phyloP scores from a whole-genome alignment of 2,888 invertebrate species.

The Myopa testacea region DNA sequence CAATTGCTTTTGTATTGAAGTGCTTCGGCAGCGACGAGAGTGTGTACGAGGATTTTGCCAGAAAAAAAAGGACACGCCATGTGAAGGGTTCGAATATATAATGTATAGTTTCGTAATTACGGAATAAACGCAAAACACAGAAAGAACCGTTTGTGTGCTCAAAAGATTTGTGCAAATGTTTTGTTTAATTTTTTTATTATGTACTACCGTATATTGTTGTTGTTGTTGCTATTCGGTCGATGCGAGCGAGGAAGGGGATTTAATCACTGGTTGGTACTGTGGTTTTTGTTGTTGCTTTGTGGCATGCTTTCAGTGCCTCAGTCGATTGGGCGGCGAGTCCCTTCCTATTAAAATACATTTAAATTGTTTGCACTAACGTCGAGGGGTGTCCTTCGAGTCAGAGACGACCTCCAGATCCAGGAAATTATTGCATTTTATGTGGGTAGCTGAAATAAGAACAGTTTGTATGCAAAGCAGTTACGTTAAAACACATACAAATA shows the following conservation, averaged over 20 bases:
- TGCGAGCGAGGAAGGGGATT: neutral
- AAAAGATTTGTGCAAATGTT: conserved; percentile 17
- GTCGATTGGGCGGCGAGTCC: neutral
- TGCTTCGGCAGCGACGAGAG: neutral
- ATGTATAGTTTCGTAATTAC: conserved; percentile 32
- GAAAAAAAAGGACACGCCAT: neutral
- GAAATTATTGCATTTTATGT: no score
- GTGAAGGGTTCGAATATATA: conserved; percentile 24
- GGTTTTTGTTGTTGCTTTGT: conserved; percentile 6
- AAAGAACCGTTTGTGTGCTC: neutral
- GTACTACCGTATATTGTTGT: neutral
- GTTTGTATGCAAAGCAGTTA: no score
- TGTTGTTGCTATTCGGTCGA: neutral
- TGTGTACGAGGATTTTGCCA: neutral
- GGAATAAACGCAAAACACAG: neutral
- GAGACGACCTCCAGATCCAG: no score
- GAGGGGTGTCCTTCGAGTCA: neutral
- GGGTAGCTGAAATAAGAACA: no score
- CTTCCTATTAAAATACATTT: conserved; percentile 13
- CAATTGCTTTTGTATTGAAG: conserved; percentile 38
- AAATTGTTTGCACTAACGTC: conserved; percentile 23
- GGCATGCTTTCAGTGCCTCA: conserved; percentile 16
- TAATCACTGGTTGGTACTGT: neutral
- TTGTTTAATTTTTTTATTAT: conserved; percentile 4
- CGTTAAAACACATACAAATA: no score